Percentiles rank a stretch among this genome's conserved stretches.
Conservation (phyloP, 2,797 vertebrate species). For the Caiman crocodilus region DNA sequence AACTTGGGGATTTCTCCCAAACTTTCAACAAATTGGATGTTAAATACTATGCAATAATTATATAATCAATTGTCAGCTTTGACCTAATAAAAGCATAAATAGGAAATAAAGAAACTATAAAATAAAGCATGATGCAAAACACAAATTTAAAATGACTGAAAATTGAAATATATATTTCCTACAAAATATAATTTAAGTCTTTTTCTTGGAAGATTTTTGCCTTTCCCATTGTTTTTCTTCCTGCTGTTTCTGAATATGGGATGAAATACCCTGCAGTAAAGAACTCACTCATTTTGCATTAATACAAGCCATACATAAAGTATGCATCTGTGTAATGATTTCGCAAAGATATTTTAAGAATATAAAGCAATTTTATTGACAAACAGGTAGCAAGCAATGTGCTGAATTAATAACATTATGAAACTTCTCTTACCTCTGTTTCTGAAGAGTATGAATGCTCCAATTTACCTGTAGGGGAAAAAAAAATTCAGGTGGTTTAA, state of each 20-base stretch:
- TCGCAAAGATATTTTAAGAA: background rate
- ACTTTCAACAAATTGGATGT: background rate
- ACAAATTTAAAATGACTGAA: background rate
- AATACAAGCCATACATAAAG: background rate
- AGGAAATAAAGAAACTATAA: background rate
- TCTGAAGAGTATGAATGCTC: conserved; percentile 77
- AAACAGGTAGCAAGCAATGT: background rate
- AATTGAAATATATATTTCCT: background rate
- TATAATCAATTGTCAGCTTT: background rate
- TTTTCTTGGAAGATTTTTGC: background rate
- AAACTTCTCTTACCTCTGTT: conserved; percentile 82
- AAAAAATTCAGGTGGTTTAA: conserved; percentile 25
- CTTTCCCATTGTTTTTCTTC: background rate
- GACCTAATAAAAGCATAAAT: background rate
- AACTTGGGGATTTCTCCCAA: background rate
- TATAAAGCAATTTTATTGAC: accelerated
- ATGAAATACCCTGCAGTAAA: background rate
- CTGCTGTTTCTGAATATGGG: background rate
- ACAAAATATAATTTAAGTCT: background rate
- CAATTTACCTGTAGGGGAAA: conserved; percentile 78
- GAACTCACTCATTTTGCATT: background rate
- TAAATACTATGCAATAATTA: background rate
- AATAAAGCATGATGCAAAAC: background rate
- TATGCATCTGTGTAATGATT: background rate
- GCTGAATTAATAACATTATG: background rate